Conservation (phyloP, 1,140 invertebrate genomes). For the Heliconius nattereri region DNA sequence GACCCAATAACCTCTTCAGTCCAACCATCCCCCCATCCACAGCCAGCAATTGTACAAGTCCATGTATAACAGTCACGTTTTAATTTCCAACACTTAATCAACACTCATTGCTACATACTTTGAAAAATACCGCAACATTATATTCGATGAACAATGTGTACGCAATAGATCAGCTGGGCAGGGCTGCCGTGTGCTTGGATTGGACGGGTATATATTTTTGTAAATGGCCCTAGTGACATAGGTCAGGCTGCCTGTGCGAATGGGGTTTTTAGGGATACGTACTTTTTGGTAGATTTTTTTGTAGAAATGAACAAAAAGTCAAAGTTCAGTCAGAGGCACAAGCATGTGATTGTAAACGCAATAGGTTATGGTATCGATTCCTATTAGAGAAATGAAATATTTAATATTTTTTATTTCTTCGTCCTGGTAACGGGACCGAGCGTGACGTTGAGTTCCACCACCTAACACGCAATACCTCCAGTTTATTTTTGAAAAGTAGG, state of each 20-base stretch:
- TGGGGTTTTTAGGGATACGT: background rate
- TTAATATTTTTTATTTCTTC: background rate
- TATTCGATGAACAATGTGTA: conserved; percentile 53
- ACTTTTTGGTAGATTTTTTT: background rate
- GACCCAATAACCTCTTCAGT: background rate
- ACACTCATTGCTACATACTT: conserved; percentile 6
- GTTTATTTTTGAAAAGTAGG: too few species aligned
- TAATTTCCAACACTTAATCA: conserved; percentile 18
- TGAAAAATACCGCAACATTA: conserved; percentile 34
- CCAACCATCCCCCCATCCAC: too few species aligned
- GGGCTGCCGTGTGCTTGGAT: conserved; percentile 10
- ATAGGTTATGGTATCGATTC: too few species aligned
- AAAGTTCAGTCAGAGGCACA: background rate
- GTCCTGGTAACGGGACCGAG: too few species aligned
- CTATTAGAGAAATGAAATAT: background rate
- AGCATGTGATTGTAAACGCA: too few species aligned
- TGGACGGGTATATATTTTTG: conserved; percentile 13
- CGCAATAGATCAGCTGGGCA: conserved; percentile 44
- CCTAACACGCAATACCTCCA: too few species aligned
- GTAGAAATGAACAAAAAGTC: background rate
- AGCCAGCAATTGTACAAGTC: background rate
- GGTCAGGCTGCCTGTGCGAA: background rate
- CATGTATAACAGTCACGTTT: conserved; percentile 10
- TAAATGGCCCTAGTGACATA: background rate
- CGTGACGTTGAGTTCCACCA: too few species aligned